Percentiles rank a stretch among this genome's conserved stretches.
These are phyloP conservation scores for Phengaris alcon DNA, from an alignment of 2,888 invertebrate genomes.

Conservation along the genomic window DNA sequence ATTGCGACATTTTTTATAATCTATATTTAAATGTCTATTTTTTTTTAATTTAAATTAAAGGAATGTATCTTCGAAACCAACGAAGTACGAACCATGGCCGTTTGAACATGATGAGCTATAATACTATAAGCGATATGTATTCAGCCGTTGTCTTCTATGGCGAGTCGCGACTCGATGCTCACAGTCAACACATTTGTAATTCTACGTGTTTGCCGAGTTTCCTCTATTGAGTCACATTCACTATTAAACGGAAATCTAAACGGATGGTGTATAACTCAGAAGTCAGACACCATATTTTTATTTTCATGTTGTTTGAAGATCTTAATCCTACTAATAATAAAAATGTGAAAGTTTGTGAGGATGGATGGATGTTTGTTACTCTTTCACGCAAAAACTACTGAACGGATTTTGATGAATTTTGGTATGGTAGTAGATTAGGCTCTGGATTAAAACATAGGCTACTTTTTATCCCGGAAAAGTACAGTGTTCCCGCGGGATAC, in stretches of 20 bases:
- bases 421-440: too few species aligned
- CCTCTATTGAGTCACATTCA: constrained; percentile 16
- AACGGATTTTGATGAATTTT: too few species aligned
- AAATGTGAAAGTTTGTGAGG: too few species aligned
- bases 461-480: too few species aligned
- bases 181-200: not conserved
- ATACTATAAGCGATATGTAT: constrained; percentile 20
- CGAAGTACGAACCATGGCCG: not conserved
- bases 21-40: too few species aligned
- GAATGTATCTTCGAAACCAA: not conserved
- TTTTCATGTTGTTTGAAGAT: not conserved
- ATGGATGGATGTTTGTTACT: too few species aligned
- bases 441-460: too few species aligned
- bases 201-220: constrained; percentile 14
- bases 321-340: too few species aligned
- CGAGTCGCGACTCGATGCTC: not conserved
- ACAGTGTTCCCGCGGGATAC: too few species aligned
- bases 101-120: not conserved
- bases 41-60: not conserved
- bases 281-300: not conserved
- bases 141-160: not conserved
- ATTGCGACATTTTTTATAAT: too few species aligned
- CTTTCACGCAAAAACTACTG: too few species aligned
- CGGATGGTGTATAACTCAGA: not conserved
- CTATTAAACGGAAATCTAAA: constrained; percentile 8